These are phyloP conservation scores for Rotaria sp. DNA, from an alignment of 2,888 invertebrate genomes.

Conservation along the genomic window DNA sequence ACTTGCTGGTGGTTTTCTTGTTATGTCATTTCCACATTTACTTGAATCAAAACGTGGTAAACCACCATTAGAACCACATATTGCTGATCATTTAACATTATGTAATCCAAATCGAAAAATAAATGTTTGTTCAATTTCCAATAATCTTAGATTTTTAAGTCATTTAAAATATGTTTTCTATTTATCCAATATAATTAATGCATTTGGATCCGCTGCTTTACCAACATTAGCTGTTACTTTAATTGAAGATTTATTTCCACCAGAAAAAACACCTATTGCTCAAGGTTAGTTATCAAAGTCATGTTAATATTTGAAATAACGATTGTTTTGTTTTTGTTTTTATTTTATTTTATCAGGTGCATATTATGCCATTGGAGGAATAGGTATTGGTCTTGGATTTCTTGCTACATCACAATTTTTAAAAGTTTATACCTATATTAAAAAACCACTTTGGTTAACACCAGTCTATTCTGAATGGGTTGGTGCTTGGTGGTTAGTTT, in stretches of 20 bases:
- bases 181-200: slow-evolving; percentile 34
- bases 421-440: slow-evolving; percentile 19
- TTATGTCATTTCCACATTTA: slow-evolving; percentile 35
- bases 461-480: slow-evolving; percentile 32
- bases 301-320: not conserved
- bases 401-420: slow-evolving; percentile 37
- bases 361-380: slow-evolving; percentile 36
- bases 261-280: not conserved
- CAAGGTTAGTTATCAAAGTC: not conserved
- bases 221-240: slow-evolving; percentile 2
- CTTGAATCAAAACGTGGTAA: not conserved
- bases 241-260: slow-evolving; percentile 13
- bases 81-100: not conserved
- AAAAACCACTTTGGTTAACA: not conserved
- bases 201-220: slow-evolving; percentile 4
- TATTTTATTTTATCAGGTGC: too few species aligned
- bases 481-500: slow-evolving; percentile 40
- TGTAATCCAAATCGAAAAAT: not conserved
- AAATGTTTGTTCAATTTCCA: not conserved
- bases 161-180: slow-evolving; percentile 38
- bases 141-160: not conserved
- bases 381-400: slow-evolving; percentile 38
- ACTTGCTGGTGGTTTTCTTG: slow-evolving; percentile 31
- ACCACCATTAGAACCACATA: not conserved
- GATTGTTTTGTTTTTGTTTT: not conserved